These are phyloP conservation scores for Metopolophium dirhodum DNA, from an alignment of 1,140 invertebrate species.

Conservation along the genomic window DNA sequence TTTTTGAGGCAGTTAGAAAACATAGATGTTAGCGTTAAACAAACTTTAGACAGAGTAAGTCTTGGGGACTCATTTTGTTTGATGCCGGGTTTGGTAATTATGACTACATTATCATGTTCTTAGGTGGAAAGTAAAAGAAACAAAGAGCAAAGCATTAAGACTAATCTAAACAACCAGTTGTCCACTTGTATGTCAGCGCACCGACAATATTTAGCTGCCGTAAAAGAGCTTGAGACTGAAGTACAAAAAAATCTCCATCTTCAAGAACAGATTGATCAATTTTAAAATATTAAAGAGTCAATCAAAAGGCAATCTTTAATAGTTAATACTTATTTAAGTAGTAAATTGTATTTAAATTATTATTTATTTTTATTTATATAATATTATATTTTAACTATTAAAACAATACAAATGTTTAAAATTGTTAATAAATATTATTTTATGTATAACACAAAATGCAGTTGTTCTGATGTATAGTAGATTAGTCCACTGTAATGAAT, in stretches of 20 bases:
- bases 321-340: not conserved
- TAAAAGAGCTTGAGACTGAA: conserved; percentile 80
- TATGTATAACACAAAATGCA: too few relatives aligned
- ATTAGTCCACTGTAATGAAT: too few relatives aligned
- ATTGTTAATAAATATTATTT: not conserved
- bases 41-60: conserved; percentile 78
- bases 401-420: conserved; percentile 28
- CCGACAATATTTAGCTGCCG: conserved; percentile 81
- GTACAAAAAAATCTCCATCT: conserved; percentile 48
- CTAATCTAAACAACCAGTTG: conserved; percentile 75
- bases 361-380: not conserved
- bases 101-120: not conserved
- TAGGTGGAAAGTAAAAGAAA: conserved; percentile 67
- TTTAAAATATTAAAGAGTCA: conserved; percentile 63
- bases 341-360: conserved; percentile 3
- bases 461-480: too few relatives aligned
- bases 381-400: conserved; percentile 11
- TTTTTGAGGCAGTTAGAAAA: conserved; percentile 87
- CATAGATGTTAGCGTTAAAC: conserved; percentile 84
- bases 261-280: conserved; percentile 19
- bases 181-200: conserved; percentile 80
- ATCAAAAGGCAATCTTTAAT: not conserved
- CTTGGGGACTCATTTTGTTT: not conserved
- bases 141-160: conserved; percentile 76
- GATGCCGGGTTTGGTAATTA: not conserved